Percentiles rank a stretch among this genome's conserved stretches.
Evolutionary conservation across 2,888 invertebrate species (phyloP).

Genomic region (Crematogaster levior): DNA sequence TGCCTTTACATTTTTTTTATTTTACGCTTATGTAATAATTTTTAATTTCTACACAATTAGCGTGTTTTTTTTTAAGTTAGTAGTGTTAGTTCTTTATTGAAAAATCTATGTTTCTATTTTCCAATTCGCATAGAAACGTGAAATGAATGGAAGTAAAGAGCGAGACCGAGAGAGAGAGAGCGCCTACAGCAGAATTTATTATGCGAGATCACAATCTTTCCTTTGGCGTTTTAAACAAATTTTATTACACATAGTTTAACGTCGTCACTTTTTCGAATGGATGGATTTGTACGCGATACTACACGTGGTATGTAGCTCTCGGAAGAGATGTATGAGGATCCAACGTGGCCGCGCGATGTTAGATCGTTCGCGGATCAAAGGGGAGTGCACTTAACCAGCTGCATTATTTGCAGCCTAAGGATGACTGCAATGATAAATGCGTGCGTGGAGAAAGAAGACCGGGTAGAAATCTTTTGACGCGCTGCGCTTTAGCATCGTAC

Average conservation of each 20-base stretch:
- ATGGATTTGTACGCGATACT: conserved; percentile 44
- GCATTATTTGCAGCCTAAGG: conserved; percentile 56
- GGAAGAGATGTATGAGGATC: conserved; percentile 47
- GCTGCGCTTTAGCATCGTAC: conserved; percentile 41
- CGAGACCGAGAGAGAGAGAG: background rate
- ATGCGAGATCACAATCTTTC: background rate
- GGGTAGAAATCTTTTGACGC: conserved; percentile 49
- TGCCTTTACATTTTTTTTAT: background rate
- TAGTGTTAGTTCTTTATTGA: background rate
- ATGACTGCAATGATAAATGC: conserved; percentile 55
- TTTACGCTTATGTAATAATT: background rate
- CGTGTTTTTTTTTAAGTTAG: background rate
- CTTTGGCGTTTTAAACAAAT: background rate
- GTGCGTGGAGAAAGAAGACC: conserved; percentile 49
- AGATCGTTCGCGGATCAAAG: conserved; percentile 54
- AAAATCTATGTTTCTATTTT: background rate
- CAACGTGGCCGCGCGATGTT: conserved; percentile 46
- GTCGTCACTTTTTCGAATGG: conserved; percentile 38
- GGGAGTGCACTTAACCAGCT: conserved; percentile 56
- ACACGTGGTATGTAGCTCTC: conserved; percentile 41
- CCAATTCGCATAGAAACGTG: background rate
- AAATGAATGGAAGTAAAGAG: background rate
- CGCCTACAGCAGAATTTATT: background rate
- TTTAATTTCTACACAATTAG: background rate
- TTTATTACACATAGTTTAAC: conserved; percentile 26